A percentile compares a stretch with the other conserved stretches of the same genome.
phyloP scores from a whole-genome alignment of 2,113 vertebrate genomes.

The Hippocampus guttulatus region DNA sequence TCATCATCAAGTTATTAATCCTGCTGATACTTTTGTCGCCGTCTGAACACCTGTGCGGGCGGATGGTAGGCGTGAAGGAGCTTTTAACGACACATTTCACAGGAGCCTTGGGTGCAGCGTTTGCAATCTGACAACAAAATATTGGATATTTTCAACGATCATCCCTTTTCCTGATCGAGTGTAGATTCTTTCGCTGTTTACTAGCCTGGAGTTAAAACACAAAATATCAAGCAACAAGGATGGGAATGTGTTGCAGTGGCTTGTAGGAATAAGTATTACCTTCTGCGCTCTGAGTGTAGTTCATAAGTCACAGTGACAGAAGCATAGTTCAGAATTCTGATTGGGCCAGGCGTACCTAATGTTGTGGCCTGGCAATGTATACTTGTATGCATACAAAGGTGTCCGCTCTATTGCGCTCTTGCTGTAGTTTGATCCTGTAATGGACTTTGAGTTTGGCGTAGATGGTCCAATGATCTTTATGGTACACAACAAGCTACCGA shows the following conservation, averaged over 20 bases:
- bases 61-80: neutral
- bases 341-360: neutral
- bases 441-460: neutral
- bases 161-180: slow-evolving; percentile 1
- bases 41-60: slow-evolving; percentile 2
- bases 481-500: neutral
- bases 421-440: neutral
- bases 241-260: neutral
- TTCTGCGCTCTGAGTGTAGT: neutral
- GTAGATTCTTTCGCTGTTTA: neutral
- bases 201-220: neutral
- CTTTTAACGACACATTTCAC: neutral
- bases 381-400: neutral
- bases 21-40: slow-evolving; percentile 1
- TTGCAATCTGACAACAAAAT: neutral
- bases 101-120: neutral
- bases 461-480: slow-evolving; percentile 32
- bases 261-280: neutral
- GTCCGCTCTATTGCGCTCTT: neutral
- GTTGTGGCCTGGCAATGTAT: neutral
- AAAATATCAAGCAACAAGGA: neutral
- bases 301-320: neutral
- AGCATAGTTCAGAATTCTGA: neutral
- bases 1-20: slow-evolving; percentile 1
- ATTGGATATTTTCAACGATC: neutral